Evolutionary conservation across 2,888 invertebrate genomes (phyloP), one percentile per base, ranked within the genome.

Genomic region (Sipha maydis): DNA sequence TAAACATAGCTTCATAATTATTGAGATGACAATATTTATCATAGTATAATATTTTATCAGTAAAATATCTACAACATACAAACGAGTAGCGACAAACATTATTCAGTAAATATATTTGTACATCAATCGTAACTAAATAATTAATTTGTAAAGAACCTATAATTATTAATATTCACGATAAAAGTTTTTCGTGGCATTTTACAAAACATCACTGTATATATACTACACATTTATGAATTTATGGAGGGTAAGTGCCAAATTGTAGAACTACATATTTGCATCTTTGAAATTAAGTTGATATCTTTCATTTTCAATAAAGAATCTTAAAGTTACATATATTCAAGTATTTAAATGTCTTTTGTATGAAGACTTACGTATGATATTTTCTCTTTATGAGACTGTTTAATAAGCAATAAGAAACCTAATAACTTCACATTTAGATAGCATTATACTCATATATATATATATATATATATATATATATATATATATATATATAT

Each of bases 371-470:
- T 85, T 85, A 77, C 19, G 67, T 77, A 78, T 85, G 48, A 54
- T 77, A 48, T 69, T 67, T n/a, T 85, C 69, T 69, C 48, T 25
- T 34, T 14, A 77, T 69, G 77, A 34, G 67, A 85, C 25, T 5
- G 85, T 77, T 77, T 54, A 78, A 85, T 77, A 78, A 85, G 69
- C 67, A 78, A 69, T n/a, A 77, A 54, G 85, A 85, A 85, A 85
- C 85, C 85, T 78, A 85, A 67, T 78, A 85, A 85, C 69, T 48
- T 85, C 77, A 48, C 85, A 69, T 38, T 85, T n/a, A 76, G 21
- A 83, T 75, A 41, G 31, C 4, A 71, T 5, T 31, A 54, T 48
- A n/a, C 34, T 3, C 34, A 48, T 5, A 48, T 17, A 31, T 14
- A 61, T 34, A 1, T 21, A 54, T 48, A n/a, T 38, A 14, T 3